Percentiles rank a stretch among this genome's conserved stretches.
Conservation (phyloP, 2,113 vertebrate genomes). For the Xenopus borealis region DNA sequence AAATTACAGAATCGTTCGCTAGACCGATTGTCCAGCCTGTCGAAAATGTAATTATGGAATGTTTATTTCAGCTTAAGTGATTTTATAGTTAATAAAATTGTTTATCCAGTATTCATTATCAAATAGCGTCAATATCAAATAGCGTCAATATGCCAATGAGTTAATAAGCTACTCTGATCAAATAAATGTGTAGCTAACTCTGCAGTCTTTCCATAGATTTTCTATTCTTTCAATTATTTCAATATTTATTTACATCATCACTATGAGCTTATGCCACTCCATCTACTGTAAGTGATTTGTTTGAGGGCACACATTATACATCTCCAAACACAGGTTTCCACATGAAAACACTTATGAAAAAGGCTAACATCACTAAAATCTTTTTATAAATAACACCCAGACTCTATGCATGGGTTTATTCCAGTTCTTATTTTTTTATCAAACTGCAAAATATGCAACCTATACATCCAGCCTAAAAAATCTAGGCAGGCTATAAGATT, state of each 20-base stretch:
- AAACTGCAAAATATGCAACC: too few species aligned
- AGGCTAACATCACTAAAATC: too few species aligned
- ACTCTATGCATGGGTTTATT: too few species aligned
- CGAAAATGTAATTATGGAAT: conserved; percentile 17
- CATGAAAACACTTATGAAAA: too few species aligned
- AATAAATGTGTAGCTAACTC: conserved; percentile 29
- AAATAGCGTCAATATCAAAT: conserved; percentile 13
- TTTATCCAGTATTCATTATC: conserved; percentile 17
- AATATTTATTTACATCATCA: conserved; percentile 15
- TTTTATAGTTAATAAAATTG: conserved; percentile 28
- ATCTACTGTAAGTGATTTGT: too few species aligned
- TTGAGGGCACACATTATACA: too few species aligned
- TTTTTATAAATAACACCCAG: too few species aligned
- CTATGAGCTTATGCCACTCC: neutral
- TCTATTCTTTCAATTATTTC: conserved; percentile 16
- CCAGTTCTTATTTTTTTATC: too few species aligned
- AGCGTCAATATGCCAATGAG: conserved; percentile 20
- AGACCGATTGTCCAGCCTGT: conserved; percentile 1
- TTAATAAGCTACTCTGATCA: conserved; percentile 27
- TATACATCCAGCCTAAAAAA: too few species aligned
- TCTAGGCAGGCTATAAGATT: too few species aligned
- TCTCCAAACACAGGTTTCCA: too few species aligned
- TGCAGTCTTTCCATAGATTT: neutral
- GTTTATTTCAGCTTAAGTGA: conserved; percentile 25
- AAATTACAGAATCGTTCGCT: too few species aligned